Base-by-base conservation (phyloP, 2,113 vertebrate species). In the Gavia stellata region DNA sequence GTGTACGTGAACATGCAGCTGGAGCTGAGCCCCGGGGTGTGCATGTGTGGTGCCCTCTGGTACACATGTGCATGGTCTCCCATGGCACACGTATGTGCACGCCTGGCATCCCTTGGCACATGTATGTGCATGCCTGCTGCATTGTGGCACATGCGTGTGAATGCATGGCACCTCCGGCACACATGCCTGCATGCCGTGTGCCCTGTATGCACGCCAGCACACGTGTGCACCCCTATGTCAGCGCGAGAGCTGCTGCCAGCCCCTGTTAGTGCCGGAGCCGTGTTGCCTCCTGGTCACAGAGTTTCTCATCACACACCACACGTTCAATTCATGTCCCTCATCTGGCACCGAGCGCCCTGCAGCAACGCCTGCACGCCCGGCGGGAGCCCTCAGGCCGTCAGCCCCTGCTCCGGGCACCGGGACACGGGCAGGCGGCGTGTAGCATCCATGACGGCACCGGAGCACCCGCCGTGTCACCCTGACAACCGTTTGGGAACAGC, bases 261-360 rank as follows among this genome's bases (percentile, higher is more conserved):
- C 44, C n/a, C 53, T 0, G 3, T 40, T 31, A 1, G 34, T 6
- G 47, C 45, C 1, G 0, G 19, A 3, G 36, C 59, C 0, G 2
- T 23, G 92, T 28, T 74, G 26, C n/a, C 78, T 31, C 52, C 47
- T 1, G 26, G 31, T 36, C 79, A 45, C 85, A 3, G 79, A 1
- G 47, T 21, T 45, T 42, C 73, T 31, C 23, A 6, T 14, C 70
- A 24, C 33, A 14, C 52, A 5, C 3, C 49, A 6, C 33, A 6
- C 1, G 0, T 40, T 24, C 18, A 1, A 6, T 15, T 47, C 75
- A 6, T 0, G 0, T 23, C 56, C 34, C 6, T 19, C 9, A 1
- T 10, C 40, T 4, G 5, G 24, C 82, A 33, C 11, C 0, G 2
- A 14, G 50, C 1, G 8, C 20, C 58, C 77, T 31, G 1, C 34